Evolutionary conservation across 2,888 invertebrate species (phyloP).

Genomic region (Drosophila imparisetae): DNA sequence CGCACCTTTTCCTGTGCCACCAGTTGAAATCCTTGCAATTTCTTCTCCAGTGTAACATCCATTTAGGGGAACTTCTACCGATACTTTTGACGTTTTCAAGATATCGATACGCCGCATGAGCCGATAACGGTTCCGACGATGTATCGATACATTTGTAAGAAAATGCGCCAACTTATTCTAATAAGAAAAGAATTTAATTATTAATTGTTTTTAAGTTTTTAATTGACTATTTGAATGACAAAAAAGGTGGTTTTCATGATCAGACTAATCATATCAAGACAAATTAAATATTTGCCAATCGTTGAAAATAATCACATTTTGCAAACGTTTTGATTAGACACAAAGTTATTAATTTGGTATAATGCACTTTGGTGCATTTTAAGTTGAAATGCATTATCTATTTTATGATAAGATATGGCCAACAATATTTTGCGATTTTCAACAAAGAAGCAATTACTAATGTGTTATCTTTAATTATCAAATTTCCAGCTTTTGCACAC

Average conservation of each 20-base stretch:
- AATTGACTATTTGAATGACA: background rate
- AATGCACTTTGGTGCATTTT: background rate
- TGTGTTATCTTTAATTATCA: background rate
- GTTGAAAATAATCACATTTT: background rate
- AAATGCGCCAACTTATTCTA: background rate
- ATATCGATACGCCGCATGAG: conserved; percentile 21
- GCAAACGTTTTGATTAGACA: background rate
- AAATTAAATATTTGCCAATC: background rate
- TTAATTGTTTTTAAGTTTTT: background rate
- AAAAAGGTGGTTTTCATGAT: background rate
- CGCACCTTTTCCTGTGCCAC: conserved; percentile 89
- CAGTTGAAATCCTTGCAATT: conserved; percentile 89
- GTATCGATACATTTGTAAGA: background rate
- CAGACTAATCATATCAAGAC: background rate
- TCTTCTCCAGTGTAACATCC: conserved; percentile 85
- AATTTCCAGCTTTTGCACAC: background rate
- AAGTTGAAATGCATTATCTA: background rate
- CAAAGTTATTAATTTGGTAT: background rate
- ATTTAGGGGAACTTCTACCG: conserved; percentile 32
- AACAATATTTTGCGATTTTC: background rate
- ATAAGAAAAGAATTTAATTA: background rate
- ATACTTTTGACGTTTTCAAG: conserved; percentile 5
- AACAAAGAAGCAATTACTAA: background rate
- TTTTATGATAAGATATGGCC: background rate
- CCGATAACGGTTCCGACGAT: background rate